Base-by-base conservation (phyloP, 2,113 vertebrate genomes). In the Lagopus leucura region DNA sequence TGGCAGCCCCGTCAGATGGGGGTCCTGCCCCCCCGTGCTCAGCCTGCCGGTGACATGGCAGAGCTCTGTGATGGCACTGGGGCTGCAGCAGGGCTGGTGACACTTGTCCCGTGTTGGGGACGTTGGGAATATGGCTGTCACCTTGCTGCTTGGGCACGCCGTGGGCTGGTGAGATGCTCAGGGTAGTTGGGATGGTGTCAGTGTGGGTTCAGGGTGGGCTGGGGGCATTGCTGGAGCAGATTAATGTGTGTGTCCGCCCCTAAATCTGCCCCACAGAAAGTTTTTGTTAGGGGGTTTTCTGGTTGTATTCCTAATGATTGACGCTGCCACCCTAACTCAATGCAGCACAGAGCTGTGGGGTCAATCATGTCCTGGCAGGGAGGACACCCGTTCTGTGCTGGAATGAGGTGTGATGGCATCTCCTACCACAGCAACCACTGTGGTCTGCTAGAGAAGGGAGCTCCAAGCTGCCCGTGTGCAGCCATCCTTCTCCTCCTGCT, bases 291-390 rank as follows among this genome's bases (percentile, higher is more conserved):
- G 25, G 18, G 47, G 48, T 6, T 52, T 55, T 24, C 34, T 47
- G 54, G 2, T 54, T 25, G 16, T 61, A 22, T 63, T 61, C 76
- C 86, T 10, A 0, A 14, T 36, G 54, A 27, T 88, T 70, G 2
- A 72, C 61, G 76, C 85, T 87, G 74, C 89, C 88, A 88, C 74
- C 81, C 89, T 72, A 69, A n/a, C 92, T 93, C 90, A 82, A 86
- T 50, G 94, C 90, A 89, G 95, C 92, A 95, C 95, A 95, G 96
- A 25, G 84, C 82, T 84, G 7, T 81, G 91, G 91, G 91, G 77
- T 45, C 91, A 93, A 89, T 96, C 96, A 91, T 95, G 95, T 97
- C 96, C 96, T 94, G 96, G 92, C 63, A 45, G 40, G 61, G 79
- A 79, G 92, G 92, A 82, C 92, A 43, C 19, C 47, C 36, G 16